Conservation (phyloP, 23 tunicate species). For the Styela plicata region DNA sequence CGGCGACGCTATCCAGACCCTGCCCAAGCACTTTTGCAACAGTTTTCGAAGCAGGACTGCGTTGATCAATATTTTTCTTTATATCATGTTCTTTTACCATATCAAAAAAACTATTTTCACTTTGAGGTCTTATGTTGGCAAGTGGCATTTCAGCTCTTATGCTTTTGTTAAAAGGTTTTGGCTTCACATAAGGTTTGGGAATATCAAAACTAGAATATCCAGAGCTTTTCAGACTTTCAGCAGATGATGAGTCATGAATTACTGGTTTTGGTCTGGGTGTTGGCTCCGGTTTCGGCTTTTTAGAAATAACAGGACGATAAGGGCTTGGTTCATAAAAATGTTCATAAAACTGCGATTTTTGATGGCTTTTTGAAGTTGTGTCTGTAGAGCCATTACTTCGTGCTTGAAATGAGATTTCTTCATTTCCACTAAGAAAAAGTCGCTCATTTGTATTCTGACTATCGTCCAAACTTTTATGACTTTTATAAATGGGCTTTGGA, state of each 20-base stretch:
- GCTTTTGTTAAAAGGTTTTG: conserved; percentile 11
- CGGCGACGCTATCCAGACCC: background rate
- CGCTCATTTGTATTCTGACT: background rate
- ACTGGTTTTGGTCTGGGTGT: background rate
- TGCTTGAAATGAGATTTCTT: background rate
- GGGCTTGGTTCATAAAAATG: conserved; percentile 22
- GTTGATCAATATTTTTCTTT: conserved; percentile 20
- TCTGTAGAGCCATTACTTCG: background rate
- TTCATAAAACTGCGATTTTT: conserved; percentile 7
- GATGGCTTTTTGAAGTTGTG: background rate
- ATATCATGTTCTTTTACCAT: conserved; percentile 29
- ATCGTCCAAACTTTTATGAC: conserved; percentile 12
- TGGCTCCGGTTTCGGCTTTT: background rate
- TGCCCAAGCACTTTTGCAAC: conserved; percentile 20
- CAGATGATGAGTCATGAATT: conserved; percentile 24
- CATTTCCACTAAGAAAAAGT: background rate
- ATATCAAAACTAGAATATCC: conserved; percentile 30
- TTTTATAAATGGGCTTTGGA: background rate
- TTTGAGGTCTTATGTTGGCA: conserved; percentile 8
- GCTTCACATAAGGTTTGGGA: conserved; percentile 31
- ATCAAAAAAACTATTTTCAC: conserved; percentile 30
- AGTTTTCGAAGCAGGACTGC: conserved; percentile 28
- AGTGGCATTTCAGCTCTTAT: conserved; percentile 1
- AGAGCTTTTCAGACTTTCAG: conserved; percentile 14
- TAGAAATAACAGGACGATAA: conserved; percentile 6